These are phyloP conservation scores for Aleiodes alternator DNA, from an alignment of 2,888 invertebrate genomes.

Conservation along the genomic window DNA sequence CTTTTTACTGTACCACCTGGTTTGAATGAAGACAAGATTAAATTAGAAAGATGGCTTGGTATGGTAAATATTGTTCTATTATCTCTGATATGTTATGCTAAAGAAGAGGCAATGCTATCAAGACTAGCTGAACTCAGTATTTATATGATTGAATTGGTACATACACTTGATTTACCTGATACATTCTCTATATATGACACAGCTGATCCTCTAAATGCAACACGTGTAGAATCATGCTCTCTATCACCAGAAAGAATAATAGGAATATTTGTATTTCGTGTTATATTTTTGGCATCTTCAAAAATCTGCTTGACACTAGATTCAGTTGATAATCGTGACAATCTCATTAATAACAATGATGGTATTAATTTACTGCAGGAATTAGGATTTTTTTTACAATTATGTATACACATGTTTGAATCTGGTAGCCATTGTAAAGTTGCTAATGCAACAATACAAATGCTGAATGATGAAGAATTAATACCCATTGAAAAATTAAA, in stretches of 20 bases:
- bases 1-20: conserved; percentile 81
- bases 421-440: conserved; percentile 80
- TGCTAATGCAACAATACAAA: conserved; percentile 77
- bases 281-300: conserved; percentile 77
- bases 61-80: conserved; percentile 69
- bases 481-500: conserved; percentile 76
- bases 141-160: conserved; percentile 63
- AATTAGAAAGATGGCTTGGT: conserved; percentile 65
- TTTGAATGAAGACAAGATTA: conserved; percentile 70
- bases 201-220: conserved; percentile 81
- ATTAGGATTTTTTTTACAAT: conserved; percentile 78
- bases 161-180: conserved; percentile 62
- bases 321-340: conserved; percentile 49
- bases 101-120: conserved; percentile 71
- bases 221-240: conserved; percentile 79
- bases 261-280: conserved; percentile 82
- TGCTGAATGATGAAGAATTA: conserved; percentile 67
- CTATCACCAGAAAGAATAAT: conserved; percentile 81
- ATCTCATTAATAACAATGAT: conserved; percentile 41
- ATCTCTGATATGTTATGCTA: conserved; percentile 69
- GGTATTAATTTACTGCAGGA: conserved; percentile 76
- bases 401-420: conserved; percentile 81
- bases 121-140: conserved; percentile 66
- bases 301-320: conserved; percentile 59
- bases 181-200: conserved; percentile 44